Evolutionary conservation across 2,888 invertebrate species (phyloP).

Genomic region (Pardosa pseudoannulata): DNA sequence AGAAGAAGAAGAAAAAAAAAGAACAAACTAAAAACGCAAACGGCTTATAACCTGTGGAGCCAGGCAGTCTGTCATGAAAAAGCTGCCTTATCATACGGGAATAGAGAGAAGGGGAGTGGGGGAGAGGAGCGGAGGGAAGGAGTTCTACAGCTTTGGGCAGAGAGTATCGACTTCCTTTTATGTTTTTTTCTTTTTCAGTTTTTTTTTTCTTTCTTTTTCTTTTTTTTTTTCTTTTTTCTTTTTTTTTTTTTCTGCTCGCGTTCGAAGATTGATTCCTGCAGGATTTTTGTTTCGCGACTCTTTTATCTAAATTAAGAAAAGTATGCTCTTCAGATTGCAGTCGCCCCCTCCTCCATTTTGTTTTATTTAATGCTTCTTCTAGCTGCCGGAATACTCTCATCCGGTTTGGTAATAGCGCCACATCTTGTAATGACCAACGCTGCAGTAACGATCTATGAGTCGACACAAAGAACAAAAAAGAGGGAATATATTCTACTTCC

Average conservation of each 20-base stretch:
- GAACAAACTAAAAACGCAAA: conserved; percentile 5
- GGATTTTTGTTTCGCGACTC: conserved; percentile 48
- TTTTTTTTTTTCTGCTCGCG: conserved; percentile 3
- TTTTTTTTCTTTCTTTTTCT: too few relatives aligned
- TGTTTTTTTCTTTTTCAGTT: conserved; percentile 16
- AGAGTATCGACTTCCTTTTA: conserved; percentile 13
- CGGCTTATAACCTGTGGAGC: conserved; percentile 57
- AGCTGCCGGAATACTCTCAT: conserved; percentile 26
- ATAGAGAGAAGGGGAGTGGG: background rate
- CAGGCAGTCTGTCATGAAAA: conserved; percentile 61
- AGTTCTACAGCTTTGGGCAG: conserved; percentile 2
- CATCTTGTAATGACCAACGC: conserved; percentile 24
- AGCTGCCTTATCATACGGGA: conserved; percentile 36
- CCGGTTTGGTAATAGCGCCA: conserved; percentile 44
- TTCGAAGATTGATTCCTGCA: conserved; percentile 56
- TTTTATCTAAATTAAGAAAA: conserved; percentile 70
- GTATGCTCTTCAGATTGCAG: conserved; percentile 59
- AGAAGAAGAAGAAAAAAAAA: background rate
- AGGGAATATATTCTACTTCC: conserved; percentile 29
- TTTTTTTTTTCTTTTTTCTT: conserved; percentile 16
- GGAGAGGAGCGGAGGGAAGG: background rate
- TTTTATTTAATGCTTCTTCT: conserved; percentile 67
- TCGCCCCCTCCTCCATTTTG: too few relatives aligned
- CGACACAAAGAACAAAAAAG: conserved; percentile 26
- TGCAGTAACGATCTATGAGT: conserved; percentile 31